phyloP scores from a whole-genome alignment of 2,797 vertebrate genomes.

The Lagodon rhomboides region DNA sequence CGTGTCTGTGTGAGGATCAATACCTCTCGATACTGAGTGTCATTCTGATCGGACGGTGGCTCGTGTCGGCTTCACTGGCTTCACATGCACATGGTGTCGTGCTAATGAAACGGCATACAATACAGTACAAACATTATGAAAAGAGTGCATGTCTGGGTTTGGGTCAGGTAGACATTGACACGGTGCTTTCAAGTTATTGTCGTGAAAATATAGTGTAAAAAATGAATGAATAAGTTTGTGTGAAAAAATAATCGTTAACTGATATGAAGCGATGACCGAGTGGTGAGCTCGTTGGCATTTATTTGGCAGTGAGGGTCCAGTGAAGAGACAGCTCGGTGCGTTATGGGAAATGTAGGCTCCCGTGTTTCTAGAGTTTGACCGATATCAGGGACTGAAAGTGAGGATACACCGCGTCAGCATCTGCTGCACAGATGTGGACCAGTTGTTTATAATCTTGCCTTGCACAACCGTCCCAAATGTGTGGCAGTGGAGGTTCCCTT shows the following conservation, averaged over 20 bases:
- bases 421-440: background rate
- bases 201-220: too few relatives aligned
- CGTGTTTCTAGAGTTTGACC: background rate
- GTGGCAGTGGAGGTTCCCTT: background rate
- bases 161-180: too few relatives aligned
- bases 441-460: background rate
- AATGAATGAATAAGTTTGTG: too few relatives aligned
- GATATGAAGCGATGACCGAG: too few relatives aligned
- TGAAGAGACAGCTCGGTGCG: background rate
- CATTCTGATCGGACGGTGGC: background rate
- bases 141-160: background rate
- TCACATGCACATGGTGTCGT: background rate
- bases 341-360: background rate
- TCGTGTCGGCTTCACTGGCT: background rate
- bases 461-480: too few relatives aligned
- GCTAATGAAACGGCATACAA: background rate
- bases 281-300: background rate
- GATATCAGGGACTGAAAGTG: background rate
- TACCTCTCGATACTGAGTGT: background rate
- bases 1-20: background rate
- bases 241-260: too few relatives aligned
- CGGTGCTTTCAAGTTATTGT: too few relatives aligned
- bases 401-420: background rate
- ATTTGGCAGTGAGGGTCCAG: background rate
- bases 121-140: background rate